Evolutionary conservation across 2,797 vertebrate genomes (phyloP), one percentile per base, ranked within the genome.

Genomic region (Paguma larvata): DNA sequence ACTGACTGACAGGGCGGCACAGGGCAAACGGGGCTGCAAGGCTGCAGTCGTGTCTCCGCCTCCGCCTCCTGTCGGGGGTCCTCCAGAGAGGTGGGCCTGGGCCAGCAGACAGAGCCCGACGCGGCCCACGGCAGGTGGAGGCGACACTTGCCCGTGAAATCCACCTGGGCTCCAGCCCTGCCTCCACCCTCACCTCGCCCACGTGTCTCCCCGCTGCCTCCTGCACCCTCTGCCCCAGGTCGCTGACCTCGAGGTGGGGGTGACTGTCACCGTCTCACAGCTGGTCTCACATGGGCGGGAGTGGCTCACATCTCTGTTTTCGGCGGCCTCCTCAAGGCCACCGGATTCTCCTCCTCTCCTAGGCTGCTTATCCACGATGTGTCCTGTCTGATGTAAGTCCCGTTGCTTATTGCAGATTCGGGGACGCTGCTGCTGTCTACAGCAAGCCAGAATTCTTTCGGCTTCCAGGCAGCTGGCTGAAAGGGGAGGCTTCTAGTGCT

Each of bases 1-100:
- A 9, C 56, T 59, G 21, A 59, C 56, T 21, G 56, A 59, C 85
- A 3, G 21, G 6, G 16, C 30, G 48, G 23, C 38, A 32, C 59
- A 14, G 1, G 0, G 6, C 1, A 72, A 23, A 3, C 0, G 6
- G 27, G 70, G 19, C n/a, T 6, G 8, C 6, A 30, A 65, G 32
- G 18, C n/a, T 6, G 11, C 6, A 30, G 48, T 38, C 14, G 18
- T 10, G 4, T 51, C 75, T 13, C 10, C 0, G 8, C 25, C 48
- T 77, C 48, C 10, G 63, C 16, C 62, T n/a, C n/a, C 21, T 3
- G 23, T 34, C 12, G 32, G 30, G 41, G 62, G 48, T 7, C 4
- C 41, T 34, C 23, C 78, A 21, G 75, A 83, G n/a, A 70, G 23
- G 25, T 0, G 6, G 63, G 12, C 21, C n/a, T 14, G 3, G 72